Percentiles rank a stretch among this genome's conserved stretches.
These are phyloP conservation scores for Bradypus variegatus DNA, from an alignment of 2,797 vertebrate species.

Conservation along the genomic window DNA sequence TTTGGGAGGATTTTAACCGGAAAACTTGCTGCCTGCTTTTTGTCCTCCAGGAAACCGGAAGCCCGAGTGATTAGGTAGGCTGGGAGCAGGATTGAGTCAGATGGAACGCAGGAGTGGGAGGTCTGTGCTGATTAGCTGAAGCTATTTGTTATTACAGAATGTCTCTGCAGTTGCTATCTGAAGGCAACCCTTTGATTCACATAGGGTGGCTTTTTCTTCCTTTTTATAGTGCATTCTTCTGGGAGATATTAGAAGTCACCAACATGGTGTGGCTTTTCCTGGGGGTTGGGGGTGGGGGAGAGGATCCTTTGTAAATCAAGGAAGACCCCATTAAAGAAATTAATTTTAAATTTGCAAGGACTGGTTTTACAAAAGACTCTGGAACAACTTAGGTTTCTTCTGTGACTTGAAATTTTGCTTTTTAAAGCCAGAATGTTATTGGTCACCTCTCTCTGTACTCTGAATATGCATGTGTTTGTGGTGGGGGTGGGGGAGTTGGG, in stretches of 20 bases:
- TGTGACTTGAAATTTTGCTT: slow-evolving; percentile 55
- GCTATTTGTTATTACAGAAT: slow-evolving; percentile 53
- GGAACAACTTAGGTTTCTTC: slow-evolving; percentile 52
- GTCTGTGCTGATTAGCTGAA: slow-evolving; percentile 63
- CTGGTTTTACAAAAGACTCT: slow-evolving; percentile 56
- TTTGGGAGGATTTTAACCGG: slow-evolving; percentile 61
- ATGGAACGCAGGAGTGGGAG: slow-evolving; percentile 74
- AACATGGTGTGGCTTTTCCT: slow-evolving; percentile 48
- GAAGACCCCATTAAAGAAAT: slow-evolving; percentile 56
- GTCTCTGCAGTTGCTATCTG: slow-evolving; percentile 49
- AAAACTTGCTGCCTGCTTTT: slow-evolving; percentile 65
- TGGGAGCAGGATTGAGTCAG: slow-evolving; percentile 74
- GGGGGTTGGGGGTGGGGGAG: neutral
- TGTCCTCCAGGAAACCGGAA: slow-evolving; percentile 73
- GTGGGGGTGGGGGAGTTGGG: slow-evolving; percentile 64
- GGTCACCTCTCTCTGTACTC: slow-evolving; percentile 39
- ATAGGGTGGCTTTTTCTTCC: slow-evolving; percentile 52
- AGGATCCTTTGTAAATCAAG: slow-evolving; percentile 49
- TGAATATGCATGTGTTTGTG: slow-evolving; percentile 62
- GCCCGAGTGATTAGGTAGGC: slow-evolving; percentile 72
- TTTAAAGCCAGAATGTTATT: slow-evolving; percentile 43
- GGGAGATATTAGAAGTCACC: neutral
- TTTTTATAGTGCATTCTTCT: slow-evolving; percentile 20
- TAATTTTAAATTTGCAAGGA: slow-evolving; percentile 54
- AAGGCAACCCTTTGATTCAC: slow-evolving; percentile 64